These are phyloP conservation scores for Typhlichthys eigenmanni DNA, from an alignment of 2,797 vertebrate genomes.

Conservation along the genomic window DNA sequence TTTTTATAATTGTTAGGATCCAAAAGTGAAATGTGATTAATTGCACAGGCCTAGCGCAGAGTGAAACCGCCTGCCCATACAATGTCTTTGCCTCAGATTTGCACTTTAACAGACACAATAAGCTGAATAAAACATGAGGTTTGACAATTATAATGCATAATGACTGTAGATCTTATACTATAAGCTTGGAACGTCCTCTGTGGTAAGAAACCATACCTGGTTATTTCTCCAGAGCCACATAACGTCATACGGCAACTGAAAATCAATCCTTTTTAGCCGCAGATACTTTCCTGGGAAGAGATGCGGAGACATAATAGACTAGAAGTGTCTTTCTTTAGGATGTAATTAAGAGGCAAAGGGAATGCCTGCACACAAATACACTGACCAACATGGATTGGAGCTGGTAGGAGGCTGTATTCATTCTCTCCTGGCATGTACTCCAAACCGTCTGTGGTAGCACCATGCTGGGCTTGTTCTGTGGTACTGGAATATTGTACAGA, in stretches of 20 bases:
- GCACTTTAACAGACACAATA: too few relatives aligned
- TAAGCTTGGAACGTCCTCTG: neutral
- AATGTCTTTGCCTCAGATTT: too few relatives aligned
- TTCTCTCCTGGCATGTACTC: slow-evolving; percentile 89
- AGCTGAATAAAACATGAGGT: too few relatives aligned
- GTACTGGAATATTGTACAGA: slow-evolving; percentile 70
- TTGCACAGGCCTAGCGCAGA: too few relatives aligned
- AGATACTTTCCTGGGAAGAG: slow-evolving; percentile 89
- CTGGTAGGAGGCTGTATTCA: slow-evolving; percentile 89
- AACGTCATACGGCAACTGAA: slow-evolving; percentile 97
- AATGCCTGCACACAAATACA: neutral
- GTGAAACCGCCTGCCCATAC: too few relatives aligned
- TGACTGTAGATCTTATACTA: neutral
- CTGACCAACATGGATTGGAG: slow-evolving; percentile 91
- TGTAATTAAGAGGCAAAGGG: neutral
- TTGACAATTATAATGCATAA: too few relatives aligned
- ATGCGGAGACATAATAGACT: slow-evolving; percentile 12
- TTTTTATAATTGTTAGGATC: too few relatives aligned
- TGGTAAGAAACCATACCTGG: slow-evolving; percentile 79
- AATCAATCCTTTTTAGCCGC: slow-evolving; percentile 93
- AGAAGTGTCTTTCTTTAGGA: neutral
- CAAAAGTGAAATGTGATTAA: too few relatives aligned
- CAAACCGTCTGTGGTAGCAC: slow-evolving; percentile 83
- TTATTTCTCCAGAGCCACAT: slow-evolving; percentile 97
- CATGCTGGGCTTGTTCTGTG: slow-evolving; percentile 80